Evolutionary conservation across 1,140 invertebrate genomes (phyloP).

Genomic region (Habropoda laboriosa): DNA sequence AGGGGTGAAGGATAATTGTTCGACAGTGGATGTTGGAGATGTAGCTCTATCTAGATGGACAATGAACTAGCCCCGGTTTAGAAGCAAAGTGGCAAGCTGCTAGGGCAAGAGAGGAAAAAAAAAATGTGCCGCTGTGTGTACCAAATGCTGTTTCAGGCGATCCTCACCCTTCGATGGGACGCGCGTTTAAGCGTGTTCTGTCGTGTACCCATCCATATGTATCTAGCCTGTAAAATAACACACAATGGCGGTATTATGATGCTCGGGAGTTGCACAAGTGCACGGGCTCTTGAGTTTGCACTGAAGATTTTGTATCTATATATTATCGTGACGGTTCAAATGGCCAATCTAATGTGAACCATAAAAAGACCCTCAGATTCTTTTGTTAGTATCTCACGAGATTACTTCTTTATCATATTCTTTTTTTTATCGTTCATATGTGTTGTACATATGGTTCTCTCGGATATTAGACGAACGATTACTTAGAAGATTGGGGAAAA

Average conservation of each 20-base stretch:
- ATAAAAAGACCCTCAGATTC: constrained; percentile 8
- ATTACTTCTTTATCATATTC: neutral
- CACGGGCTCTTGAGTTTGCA: constrained; percentile 66
- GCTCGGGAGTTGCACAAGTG: constrained; percentile 59
- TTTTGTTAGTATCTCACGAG: neutral
- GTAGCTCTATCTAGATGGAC: constrained; percentile 30
- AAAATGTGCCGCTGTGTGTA: constrained; percentile 55
- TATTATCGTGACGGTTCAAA: constrained; percentile 55
- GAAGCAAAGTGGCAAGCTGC: constrained; percentile 66
- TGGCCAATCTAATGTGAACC: constrained; percentile 49
- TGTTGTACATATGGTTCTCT: too few species aligned
- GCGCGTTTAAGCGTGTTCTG: constrained; percentile 34
- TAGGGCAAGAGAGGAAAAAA: too few species aligned
- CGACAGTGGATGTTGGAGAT: neutral
- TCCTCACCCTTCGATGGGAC: constrained; percentile 51
- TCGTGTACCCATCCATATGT: constrained; percentile 57
- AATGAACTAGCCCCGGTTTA: constrained; percentile 42
- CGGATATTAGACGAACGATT: too few species aligned
- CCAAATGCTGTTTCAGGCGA: constrained; percentile 51
- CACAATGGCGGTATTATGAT: constrained; percentile 63
- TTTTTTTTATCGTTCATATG: neutral
- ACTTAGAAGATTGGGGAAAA: too few species aligned
- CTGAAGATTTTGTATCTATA: constrained; percentile 63
- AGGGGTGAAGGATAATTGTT: neutral
- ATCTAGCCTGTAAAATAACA: constrained; percentile 61